Evolutionary conservation across 1,140 invertebrate genomes (phyloP), one percentile per base, ranked within the genome.

Genomic region (Amphibalanus amphitrite): DNA sequence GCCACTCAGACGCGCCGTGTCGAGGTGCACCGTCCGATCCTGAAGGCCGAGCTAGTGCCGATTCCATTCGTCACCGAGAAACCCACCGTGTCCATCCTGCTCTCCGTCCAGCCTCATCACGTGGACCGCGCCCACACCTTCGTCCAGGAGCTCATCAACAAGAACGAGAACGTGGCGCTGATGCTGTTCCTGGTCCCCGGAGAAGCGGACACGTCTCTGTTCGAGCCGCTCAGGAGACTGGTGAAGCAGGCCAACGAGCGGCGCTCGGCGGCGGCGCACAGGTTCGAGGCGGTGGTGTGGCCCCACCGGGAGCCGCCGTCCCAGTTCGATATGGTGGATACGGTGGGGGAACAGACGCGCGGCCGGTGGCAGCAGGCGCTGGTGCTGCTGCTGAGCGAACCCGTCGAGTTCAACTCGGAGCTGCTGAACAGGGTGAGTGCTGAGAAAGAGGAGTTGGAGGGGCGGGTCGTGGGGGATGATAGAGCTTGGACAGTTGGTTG

Each of bases 41-140:
- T 90, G 29, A 86, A 88, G 77, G 87, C 91, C 8, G 90, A 95
- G 81, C 85, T 94, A 65, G 83, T 95, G 15, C 86, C 89, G 4
- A 89, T 91, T 77, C 91, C 92, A 0, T 95, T 93, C 80, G 91
- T 95, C 1, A 95, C 91, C 0, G 93, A 96, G 83, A 91, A 88
- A 77, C 86, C 87, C 1, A 81, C 89, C 74, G 85, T 95, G 0
- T 86, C 87, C 74, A 81, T 95, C 71, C 78, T 95, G 73, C 76
- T 95, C 38, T 85, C 86, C 26, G 64, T 65, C 26, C 4, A 4
- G 4, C 6, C 64, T 26, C 4, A 26, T 25, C 64, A 65, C 10
- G 64, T 65, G 64, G 38, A 38, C 38, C 38, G 38, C 38, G 38
- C 38, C 38, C 38, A 17, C 38, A 6, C 38, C 38, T 65, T 65